These are phyloP conservation scores for Apomyelois bistriatella DNA, from an alignment of 2,888 invertebrate species.

Conservation along the genomic window DNA sequence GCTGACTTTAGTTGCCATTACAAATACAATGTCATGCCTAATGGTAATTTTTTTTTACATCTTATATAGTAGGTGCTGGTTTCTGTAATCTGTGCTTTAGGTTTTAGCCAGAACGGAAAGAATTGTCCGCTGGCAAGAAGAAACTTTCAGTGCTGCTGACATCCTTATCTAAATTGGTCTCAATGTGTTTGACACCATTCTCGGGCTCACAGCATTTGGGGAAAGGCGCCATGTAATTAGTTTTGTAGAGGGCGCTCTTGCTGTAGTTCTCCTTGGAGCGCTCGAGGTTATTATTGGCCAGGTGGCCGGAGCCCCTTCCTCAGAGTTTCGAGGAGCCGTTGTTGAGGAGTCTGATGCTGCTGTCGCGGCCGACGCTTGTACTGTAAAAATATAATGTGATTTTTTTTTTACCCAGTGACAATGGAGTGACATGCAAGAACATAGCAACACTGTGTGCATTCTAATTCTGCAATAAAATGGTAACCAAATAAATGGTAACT, in stretches of 20 bases:
- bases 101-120: slow-evolving; percentile 29
- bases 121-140: slow-evolving; percentile 45
- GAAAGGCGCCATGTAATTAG: slow-evolving; percentile 54
- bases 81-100: no score
- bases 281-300: slow-evolving; percentile 56
- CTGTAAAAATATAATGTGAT: slow-evolving; percentile 33
- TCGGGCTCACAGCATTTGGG: slow-evolving; percentile 67
- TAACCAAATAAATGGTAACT: no score
- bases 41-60: no score
- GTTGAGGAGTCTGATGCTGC: slow-evolving; percentile 65
- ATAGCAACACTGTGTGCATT: no score
- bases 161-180: slow-evolving; percentile 45
- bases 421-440: no score
- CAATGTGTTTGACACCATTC: slow-evolving; percentile 41
- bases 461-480: no score
- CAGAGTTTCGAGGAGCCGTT: slow-evolving; percentile 73
- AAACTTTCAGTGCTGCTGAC: slow-evolving; percentile 58
- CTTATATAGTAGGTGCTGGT: no score
- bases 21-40: no score
- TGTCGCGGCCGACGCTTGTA: slow-evolving; percentile 65
- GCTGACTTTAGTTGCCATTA: no score
- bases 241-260: slow-evolving; percentile 46
- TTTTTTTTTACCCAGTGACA: no score
- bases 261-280: slow-evolving; percentile 60
- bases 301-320: slow-evolving; percentile 51